These are phyloP conservation scores for Apteryx mantelli DNA, from an alignment of 2,113 vertebrate genomes.

Conservation along the genomic window DNA sequence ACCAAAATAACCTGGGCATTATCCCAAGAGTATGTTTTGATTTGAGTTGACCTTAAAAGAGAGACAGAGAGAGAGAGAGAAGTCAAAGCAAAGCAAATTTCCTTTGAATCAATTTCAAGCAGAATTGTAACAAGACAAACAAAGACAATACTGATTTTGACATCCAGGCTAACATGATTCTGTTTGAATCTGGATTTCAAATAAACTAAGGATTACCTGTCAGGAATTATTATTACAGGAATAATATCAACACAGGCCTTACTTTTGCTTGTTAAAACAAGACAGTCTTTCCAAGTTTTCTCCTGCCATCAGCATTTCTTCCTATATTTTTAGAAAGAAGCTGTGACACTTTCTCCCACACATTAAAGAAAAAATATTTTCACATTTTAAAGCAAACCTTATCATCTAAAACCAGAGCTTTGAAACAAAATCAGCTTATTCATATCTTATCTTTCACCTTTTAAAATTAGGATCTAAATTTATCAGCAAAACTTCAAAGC, in stretches of 20 bases:
- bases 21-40: constrained; percentile 99
- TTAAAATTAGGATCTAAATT: background rate
- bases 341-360: background rate
- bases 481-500: background rate
- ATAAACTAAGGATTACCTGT: background rate
- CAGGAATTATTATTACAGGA: background rate
- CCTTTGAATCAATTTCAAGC: background rate
- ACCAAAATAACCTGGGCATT: constrained; percentile 97
- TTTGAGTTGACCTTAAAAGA: constrained; percentile 93
- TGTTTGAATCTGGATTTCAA: background rate
- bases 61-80: background rate
- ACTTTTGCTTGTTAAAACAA: background rate
- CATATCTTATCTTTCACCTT: background rate
- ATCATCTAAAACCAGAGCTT: background rate
- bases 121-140: background rate
- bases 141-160: background rate
- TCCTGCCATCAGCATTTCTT: background rate
- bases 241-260: background rate
- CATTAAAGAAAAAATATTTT: background rate
- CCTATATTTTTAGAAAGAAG: background rate
- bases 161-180: constrained; percentile 5
- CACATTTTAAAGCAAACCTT: background rate
- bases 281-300: background rate
- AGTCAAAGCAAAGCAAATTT: constrained; percentile 25
- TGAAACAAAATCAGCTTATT: background rate